Evolutionary conservation across 2,113 vertebrate genomes (phyloP), one percentile per base, ranked within the genome.

Genomic region (Chrysochloris asiatica): DNA sequence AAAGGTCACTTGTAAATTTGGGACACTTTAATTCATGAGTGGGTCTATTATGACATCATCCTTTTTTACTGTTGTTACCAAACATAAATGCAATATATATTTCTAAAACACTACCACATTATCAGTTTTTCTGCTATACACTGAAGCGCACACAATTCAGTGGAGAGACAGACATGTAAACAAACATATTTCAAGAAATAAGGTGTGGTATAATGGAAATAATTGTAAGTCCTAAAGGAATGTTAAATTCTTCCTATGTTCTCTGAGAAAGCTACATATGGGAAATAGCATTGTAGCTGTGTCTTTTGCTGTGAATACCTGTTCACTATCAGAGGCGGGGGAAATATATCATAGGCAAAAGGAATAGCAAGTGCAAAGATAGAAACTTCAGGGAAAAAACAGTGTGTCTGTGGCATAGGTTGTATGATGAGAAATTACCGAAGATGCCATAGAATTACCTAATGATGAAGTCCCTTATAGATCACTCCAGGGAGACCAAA

Each of bases 281-380:
- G 92, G 86, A 96, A 86, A 88, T 92, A 91, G 93, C 93, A 96
- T 96, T n/a, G n/a, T n/a, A 90, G 86, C 59, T 84, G 10, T 86
- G 93, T 92, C 86, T 92, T 90, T 63, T 13, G 30, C 61, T 63
- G 59, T 30, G 36, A 93, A 95, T 93, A 61, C 82, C 67, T 93
- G 67, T 90, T 86, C 76, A 48, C 86, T 80, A 79, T 93, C 80
- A 77, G 67, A 88, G n/a, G 50, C n/a, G 80, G 90, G 36, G 65
- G 90, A 86, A 93, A 92, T 92, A 80, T 6, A 92, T 94, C 91
- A 88, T 0, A 88, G 65, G 67, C 38, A n/a, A 84, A 90, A 45
- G 17, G 61, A 92, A 73, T 9, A 81, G 48, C 30, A 83, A 81
- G 83, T 26, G 12, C 56, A 30, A 79, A 71, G 80, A 50, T 0